These are phyloP conservation scores for Acarapis woodi DNA, from an alignment of 1,140 invertebrate species.

Conservation along the genomic window DNA sequence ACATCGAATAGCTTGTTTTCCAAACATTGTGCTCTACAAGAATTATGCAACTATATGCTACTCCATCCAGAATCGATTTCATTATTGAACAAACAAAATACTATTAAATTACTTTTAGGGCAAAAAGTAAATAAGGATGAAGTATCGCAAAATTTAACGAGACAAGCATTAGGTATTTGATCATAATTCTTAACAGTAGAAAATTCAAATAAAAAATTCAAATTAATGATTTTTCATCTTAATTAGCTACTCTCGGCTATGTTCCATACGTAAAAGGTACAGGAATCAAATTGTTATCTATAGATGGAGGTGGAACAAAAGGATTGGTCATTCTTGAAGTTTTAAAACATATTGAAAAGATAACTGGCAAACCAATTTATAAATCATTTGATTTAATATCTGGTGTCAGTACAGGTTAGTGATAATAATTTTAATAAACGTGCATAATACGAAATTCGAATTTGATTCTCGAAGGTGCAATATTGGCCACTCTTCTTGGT, in stretches of 20 bases:
- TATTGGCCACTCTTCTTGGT: conserved; percentile 18
- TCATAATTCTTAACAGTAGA: conserved; percentile 17
- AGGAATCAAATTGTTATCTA: conserved; percentile 49
- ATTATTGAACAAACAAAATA: no score
- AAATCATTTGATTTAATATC: conserved; percentile 58
- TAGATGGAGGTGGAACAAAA: conserved; percentile 58
- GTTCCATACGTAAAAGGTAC: conserved; percentile 30
- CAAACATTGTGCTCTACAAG: no score
- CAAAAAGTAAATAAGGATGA: no score
- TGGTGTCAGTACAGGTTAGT: conserved; percentile 51
- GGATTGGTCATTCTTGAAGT: conserved; percentile 51
- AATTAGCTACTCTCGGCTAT: conserved; percentile 40
- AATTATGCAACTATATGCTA: no score
- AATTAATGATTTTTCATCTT: conserved; percentile 13
- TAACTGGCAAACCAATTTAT: conserved; percentile 28
- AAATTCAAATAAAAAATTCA: conserved; percentile 10
- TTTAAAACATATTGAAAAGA: conserved; percentile 36
- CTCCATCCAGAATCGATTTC: no score
- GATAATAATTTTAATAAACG: no score
- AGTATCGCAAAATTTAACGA: conserved; percentile 22
- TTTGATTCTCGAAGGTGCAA: no score
- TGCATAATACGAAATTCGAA: no score
- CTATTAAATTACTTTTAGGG: no score
- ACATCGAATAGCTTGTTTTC: no score
- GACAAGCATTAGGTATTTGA: conserved; percentile 18